Evolutionary conservation across 1,140 invertebrate genomes (phyloP), one percentile per base, ranked within the genome.

Genomic region (Melipona quadrifasciata): DNA sequence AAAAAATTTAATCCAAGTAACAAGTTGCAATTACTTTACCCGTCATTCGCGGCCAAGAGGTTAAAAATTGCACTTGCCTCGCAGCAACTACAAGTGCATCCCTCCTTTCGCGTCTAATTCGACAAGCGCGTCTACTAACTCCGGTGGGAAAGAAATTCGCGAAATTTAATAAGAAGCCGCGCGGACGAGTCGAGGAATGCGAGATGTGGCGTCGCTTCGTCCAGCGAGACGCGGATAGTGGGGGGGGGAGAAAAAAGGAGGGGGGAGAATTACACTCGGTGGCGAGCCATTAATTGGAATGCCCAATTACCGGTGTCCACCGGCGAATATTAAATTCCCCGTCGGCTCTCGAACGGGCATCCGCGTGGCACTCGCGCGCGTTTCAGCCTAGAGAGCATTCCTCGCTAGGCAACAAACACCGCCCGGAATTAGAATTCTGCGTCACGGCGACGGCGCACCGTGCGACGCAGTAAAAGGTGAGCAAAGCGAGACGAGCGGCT

Each of bases 381-480:
- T 55, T 78, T 53, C 76, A 78, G 14, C n/a, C 11, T 47, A 47
- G 11, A n/a, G 19, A n/a, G 12, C 31, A 71, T 70, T 80, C 53
- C 47, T 57, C 39, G 21, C 77, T 24, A 65, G 34, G 12, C 61
- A 61, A 47, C 11, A 55, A 31, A 73, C 80, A 39, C n/a, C 19
- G 53, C 19, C 53, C 19, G 24, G 58, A 57, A 82, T 75, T 76
- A 76, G 72, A 76, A 82, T 68, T 57, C 61, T 67, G 73, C 80
- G 73, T 76, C 31, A 51, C 61, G 47, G 12, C 27, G 72, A 51
- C 31, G 39, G 19, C 17, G 39, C 19, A 47, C 21, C 21, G 47
- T 55, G 51, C 73, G 24, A 76, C 80, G 80, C 80, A 82, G 57
- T 82, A 82, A 82, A 82, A 76, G 72, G 51, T 39, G 72, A 67